Evolutionary conservation across 1,140 invertebrate genomes (phyloP).

Genomic region (Planococcus citri): DNA sequence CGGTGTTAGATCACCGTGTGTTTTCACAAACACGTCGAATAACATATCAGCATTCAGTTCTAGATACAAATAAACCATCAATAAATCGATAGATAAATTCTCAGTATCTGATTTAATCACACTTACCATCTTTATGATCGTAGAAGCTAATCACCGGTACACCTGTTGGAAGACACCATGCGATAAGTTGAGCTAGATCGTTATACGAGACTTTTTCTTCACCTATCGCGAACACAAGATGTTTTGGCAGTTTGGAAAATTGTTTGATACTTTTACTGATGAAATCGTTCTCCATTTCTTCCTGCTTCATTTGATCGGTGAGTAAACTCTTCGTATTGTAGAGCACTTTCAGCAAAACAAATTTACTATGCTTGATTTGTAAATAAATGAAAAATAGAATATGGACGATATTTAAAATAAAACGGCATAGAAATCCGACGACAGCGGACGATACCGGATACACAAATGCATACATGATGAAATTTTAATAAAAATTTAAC

Average conservation of each 20-base stretch:
- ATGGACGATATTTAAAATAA: background rate
- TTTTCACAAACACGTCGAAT: slow-evolving; percentile 10
- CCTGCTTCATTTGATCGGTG: background rate
- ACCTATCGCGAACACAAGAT: slow-evolving; percentile 41
- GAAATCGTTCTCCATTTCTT: slow-evolving; percentile 9
- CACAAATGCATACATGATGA: background rate
- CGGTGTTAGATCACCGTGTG: background rate
- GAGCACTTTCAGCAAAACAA: slow-evolving; percentile 23
- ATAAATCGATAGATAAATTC: no score
- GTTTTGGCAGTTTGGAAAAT: slow-evolving; percentile 26
- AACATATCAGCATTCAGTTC: slow-evolving; percentile 8
- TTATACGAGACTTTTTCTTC: slow-evolving; percentile 35
- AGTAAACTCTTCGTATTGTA: slow-evolving; percentile 5
- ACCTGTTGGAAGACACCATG: slow-evolving; percentile 48
- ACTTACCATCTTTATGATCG: slow-evolving; percentile 48
- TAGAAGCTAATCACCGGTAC: slow-evolving; percentile 54
- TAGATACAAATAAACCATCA: background rate
- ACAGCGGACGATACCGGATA: background rate
- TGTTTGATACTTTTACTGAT: background rate
- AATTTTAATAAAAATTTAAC: background rate
- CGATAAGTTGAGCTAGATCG: slow-evolving; percentile 44
- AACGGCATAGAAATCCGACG: background rate
- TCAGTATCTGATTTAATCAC: no score
- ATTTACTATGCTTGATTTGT: background rate
- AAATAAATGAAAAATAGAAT: slow-evolving; percentile 11